Percentiles rank a stretch among this genome's conserved stretches.
phyloP scores from a whole-genome alignment of 2,113 vertebrate genomes.

The Camelus dromedarius region DNA sequence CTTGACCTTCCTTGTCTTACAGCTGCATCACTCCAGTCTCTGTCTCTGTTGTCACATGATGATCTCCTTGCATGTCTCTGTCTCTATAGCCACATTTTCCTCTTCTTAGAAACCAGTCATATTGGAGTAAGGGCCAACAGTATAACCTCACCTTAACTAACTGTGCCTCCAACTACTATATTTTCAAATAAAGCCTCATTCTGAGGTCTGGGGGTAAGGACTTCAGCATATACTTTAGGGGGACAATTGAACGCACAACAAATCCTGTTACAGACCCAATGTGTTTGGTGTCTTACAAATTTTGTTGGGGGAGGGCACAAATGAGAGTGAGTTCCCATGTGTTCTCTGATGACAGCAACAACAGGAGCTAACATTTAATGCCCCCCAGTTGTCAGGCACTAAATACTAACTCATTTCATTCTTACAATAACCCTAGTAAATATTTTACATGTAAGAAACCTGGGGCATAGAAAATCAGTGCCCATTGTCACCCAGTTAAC shows the following conservation, averaged over 20 bases:
- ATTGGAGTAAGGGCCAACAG: not conserved
- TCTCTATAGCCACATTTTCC: not conserved
- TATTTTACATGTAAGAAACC: not conserved
- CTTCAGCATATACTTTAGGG: not conserved
- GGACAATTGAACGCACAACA: not conserved
- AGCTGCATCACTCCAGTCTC: not conserved
- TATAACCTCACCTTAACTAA: not conserved
- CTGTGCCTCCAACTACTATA: not conserved
- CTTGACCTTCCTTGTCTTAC: not conserved
- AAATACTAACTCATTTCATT: slow-evolving; percentile 15
- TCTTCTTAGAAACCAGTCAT: not conserved
- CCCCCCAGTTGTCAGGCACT: not conserved
- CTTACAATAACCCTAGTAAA: not conserved
- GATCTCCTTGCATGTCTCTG: not conserved
- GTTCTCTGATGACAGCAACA: not conserved
- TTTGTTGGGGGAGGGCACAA: not conserved
- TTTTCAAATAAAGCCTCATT: not conserved
- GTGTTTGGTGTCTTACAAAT: not conserved
- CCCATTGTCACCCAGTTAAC: not conserved
- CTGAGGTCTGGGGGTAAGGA: not conserved
- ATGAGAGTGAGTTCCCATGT: not conserved
- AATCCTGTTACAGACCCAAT: not conserved
- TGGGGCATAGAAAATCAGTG: not conserved
- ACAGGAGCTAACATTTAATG: not conserved
- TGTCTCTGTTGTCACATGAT: not conserved